Evolutionary conservation across 2,113 vertebrate genomes (phyloP), one percentile per base, ranked within the genome.

Genomic region (Nymphicus hollandicus): DNA sequence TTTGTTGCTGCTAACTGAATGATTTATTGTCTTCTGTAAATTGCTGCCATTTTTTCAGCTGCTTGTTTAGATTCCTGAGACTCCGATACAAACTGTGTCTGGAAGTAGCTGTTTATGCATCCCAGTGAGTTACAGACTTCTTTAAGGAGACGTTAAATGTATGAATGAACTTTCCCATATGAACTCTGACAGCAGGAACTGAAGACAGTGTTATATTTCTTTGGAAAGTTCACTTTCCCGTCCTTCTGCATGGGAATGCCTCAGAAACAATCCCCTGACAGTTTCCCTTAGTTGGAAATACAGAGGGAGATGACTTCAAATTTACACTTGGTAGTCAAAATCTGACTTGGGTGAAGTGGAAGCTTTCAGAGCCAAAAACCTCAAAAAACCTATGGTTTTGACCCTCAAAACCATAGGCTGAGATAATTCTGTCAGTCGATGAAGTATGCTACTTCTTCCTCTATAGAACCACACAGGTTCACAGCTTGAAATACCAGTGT

Each of bases 41-140:
- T n/a, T n/a, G n/a, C n/a, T n/a, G n/a, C n/a, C n/a, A n/a, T n/a
- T n/a, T n/a, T n/a, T n/a, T n/a, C n/a, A n/a, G n/a, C n/a, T n/a
- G 68, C 53, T 86, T 95, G 35, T 81, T 92, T 53, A 55, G 47
- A 94, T 93, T 93, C 70, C 87, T 82, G 47, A 91, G 85, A 50
- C 47, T 66, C 46, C 0, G 1, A 74, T 43, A 71, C 17, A 60
- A 93, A 60, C 39, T 79, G 39, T 71, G 39, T 72, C 50, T 70
- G 65, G 73, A 89, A 91, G 50, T 47, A 77, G 87, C 31, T 70
- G 58, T 64, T 88, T 73, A 44, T 53, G 23, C 20, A 55, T 39
- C n/a, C 35, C 56, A 91, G 44, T 31, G 53, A 82, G 25, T 17
- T 71, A 81, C 23, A 52, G 25, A 46, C 13, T 37, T 81, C 14